Conservation (phyloP, 2,797 vertebrate species). For the Brachyalestes nurse region DNA sequence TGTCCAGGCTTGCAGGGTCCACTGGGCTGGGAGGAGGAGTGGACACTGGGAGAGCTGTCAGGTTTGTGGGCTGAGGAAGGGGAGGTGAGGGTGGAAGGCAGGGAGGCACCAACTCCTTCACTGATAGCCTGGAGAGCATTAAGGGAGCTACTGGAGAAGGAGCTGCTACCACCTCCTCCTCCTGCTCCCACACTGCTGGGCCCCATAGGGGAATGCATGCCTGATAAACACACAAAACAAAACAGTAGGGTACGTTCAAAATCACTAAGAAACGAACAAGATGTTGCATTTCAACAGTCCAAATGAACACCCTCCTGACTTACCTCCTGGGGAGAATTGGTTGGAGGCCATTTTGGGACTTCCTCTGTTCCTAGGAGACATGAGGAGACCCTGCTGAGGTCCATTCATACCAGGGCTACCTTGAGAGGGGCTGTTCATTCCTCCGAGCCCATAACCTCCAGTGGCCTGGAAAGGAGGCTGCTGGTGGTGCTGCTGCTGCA, state of each 20-base stretch:
- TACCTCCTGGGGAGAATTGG: slow-evolving; percentile 96
- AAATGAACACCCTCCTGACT: slow-evolving; percentile 5
- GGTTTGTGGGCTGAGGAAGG: slow-evolving; percentile 82
- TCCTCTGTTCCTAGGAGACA: slow-evolving; percentile 89
- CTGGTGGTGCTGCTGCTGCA: slow-evolving; percentile 74
- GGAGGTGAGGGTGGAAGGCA: slow-evolving; percentile 90
- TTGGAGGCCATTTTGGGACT: slow-evolving; percentile 94
- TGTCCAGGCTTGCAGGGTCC: slow-evolving; percentile 73
- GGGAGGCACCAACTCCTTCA: slow-evolving; percentile 93
- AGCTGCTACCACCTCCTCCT: slow-evolving; percentile 78
- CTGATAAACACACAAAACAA: slow-evolving; percentile 67
- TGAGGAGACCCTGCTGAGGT: slow-evolving; percentile 87
- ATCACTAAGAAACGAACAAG: not conserved
- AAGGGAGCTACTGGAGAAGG: slow-evolving; percentile 95
- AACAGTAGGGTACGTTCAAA: not conserved
- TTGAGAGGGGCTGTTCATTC: slow-evolving; percentile 89
- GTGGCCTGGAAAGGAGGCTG: slow-evolving; percentile 83
- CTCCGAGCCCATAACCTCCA: slow-evolving; percentile 82
- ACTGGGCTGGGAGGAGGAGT: slow-evolving; percentile 78
- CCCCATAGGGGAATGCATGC: slow-evolving; percentile 92
- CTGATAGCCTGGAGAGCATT: slow-evolving; percentile 98
- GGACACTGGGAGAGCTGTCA: slow-evolving; percentile 90
- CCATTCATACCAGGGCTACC: slow-evolving; percentile 87
- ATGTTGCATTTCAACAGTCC: not conserved
- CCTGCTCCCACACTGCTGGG: slow-evolving; percentile 77